Conservation (phyloP, 2,888 invertebrate genomes). For the Thecocarcelia acutangulata region DNA sequence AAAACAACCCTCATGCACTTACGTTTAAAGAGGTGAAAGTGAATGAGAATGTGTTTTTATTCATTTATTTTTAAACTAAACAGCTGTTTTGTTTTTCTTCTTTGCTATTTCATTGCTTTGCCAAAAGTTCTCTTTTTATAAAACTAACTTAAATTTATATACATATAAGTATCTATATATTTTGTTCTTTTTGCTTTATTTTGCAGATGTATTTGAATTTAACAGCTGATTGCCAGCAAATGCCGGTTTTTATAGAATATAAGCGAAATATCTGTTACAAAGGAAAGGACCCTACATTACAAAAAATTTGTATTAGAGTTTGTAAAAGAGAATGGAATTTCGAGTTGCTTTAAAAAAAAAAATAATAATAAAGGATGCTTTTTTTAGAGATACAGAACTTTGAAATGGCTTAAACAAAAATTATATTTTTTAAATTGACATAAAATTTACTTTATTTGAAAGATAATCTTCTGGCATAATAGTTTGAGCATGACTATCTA, state of each 20-base stretch:
- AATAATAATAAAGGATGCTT: too few species aligned
- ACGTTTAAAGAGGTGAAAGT: conserved; percentile 58
- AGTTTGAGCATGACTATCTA: too few species aligned
- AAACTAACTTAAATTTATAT: background rate
- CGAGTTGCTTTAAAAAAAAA: too few species aligned
- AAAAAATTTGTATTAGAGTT: too few species aligned
- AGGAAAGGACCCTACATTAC: too few species aligned
- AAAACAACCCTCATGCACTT: conserved; percentile 15
- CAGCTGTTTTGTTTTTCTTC: conserved; percentile 56
- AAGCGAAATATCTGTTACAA: background rate
- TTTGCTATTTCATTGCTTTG: conserved; percentile 14
- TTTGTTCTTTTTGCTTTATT: background rate
- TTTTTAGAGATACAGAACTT: too few species aligned
- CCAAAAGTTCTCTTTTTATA: background rate
- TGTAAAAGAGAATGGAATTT: too few species aligned
- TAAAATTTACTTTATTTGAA: too few species aligned
- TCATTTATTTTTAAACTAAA: conserved; percentile 7
- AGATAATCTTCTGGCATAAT: too few species aligned
- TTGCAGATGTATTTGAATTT: conserved; percentile 37
- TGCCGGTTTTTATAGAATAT: conserved; percentile 42
- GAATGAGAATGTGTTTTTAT: conserved; percentile 43
- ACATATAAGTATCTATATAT: too few species aligned
- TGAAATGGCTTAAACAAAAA: too few species aligned
- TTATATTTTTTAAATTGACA: too few species aligned
- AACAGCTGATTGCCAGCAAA: conserved; percentile 55